Evolutionary conservation across 37 sponge, comb jelly and placozoan genomes (phyloP), one percentile per base, ranked within the genome.

Genomic region (Tethya wilhelma): DNA sequence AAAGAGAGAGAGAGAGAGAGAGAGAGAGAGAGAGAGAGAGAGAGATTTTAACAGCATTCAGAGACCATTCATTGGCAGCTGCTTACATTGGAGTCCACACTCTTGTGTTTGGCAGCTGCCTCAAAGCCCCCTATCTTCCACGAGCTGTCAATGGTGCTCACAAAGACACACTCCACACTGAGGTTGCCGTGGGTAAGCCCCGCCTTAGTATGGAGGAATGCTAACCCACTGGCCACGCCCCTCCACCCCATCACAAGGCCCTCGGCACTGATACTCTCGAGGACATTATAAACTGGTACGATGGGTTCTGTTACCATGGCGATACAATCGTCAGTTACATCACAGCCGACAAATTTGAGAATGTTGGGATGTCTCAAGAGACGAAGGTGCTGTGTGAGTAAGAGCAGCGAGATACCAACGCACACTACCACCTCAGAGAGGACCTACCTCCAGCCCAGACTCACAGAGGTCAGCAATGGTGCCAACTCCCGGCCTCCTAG

Each of bases 41-140:
- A 33, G 4, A 6, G 4, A 57, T 23, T 31, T 34, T 58, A 32
- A 36, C 7, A 4, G 38, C 7, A 8, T 9, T 37, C 68, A 36
- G 68, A 14, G 33, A 8, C 11, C 9, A 39, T 37, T n/a, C 40
- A 14, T 14, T 49, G 53, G 14, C 53, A 49, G 53, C 68, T 32
- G 38, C 7, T 67, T 46, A 85, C 89, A 46, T 53, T 64, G 22
- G 56, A 32, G 30, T 83, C 69, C 0, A 84, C 63, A 11, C 44
- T 62, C 17, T 33, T 69, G 74, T 68, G 71, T 6, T 44, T 28
- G 22, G 40, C 8, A 0, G 86, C 85, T 20, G 71, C 56, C 46
- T 90, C 91, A 53, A 90, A 67, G 12, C 91, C 91, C 0, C 78
- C 91, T 8, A 90, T 0, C 77, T 90, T 89, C 90, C 90, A 89